Conservation (phyloP, 2,888 invertebrate species). For the Drosophila lacicola region DNA sequence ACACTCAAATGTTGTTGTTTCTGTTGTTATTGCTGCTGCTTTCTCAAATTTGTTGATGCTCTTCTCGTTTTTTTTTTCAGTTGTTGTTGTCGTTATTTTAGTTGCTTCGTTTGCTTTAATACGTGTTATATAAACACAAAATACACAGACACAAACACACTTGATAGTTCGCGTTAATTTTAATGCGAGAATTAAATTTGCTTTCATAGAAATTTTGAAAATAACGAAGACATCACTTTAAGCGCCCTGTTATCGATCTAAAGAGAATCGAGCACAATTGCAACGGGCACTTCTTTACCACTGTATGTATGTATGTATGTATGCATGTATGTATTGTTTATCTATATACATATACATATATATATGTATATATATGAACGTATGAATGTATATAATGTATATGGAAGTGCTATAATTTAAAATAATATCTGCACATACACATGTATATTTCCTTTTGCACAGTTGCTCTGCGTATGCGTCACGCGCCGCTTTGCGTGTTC, state of each 20-base stretch:
- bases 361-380: constrained; percentile 9
- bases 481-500: constrained; percentile 64
- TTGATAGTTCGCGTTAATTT: constrained; percentile 1
- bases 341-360: background rate
- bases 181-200: constrained; percentile 10
- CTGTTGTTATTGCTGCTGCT: constrained; percentile 28
- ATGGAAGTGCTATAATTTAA: constrained; percentile 35
- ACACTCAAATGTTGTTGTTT: constrained; percentile 50
- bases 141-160: constrained; percentile 19
- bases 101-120: constrained; percentile 28
- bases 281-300: constrained; percentile 9
- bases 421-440: constrained; percentile 13
- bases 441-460: constrained; percentile 31
- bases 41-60: constrained; percentile 29
- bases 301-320: background rate
- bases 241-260: constrained; percentile 38
- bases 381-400: background rate
- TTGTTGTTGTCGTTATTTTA: constrained; percentile 30
- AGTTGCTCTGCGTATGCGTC: constrained; percentile 53
- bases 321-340: background rate
- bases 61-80: constrained; percentile 31
- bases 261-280: constrained; percentile 9
- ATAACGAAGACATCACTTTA: constrained; percentile 5
- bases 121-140: constrained; percentile 33
- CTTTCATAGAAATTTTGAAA: constrained; percentile 4